Base-by-base conservation (phyloP, 2,113 vertebrate genomes). In the Aphelocoma coerulescens region DNA sequence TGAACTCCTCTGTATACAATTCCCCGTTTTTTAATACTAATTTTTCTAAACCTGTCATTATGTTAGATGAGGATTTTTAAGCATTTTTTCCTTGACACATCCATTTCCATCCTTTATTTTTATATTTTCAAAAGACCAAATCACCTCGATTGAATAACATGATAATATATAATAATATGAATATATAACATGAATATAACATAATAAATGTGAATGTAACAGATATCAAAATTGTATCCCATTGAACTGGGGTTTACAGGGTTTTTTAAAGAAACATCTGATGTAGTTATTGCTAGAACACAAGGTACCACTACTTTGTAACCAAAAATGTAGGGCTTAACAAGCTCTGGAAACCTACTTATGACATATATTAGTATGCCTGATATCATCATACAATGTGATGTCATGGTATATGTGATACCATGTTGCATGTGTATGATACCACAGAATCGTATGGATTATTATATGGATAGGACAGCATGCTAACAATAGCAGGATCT, bases 231-330 rank as follows among this genome's bases (percentile, higher is more conserved):
- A 91, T 5, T 35, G 4, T 49, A 44, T 83, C 67, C 10, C 28
- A 17, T 3, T 74, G 51, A 51, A 46, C 23, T 44, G 9, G 7
- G 6, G 1, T 41, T 91, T 84, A 62, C 14, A 11, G 23, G 32
- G 43, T 21, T 48, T 39, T 58, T 67, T 48, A 0, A 6, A 49
- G 7, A 59, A 41, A 43, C 1, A 5, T 72, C 12, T 33, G 10
- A 7, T 24, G 4, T 28, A 63, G 11, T 59, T 75, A 33, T 35
- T 62, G 15, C 7, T 51, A 55, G 49, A 79, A 79, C 30, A 65
- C 10, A 65, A 75, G 85, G 91, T 41, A 9, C 6, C 8, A 17
- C 72, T 86, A 49, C 3, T 65, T 74, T 32, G 7, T 57, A 85
- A 85, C 18, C 77, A 82, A 88, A 59, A 44, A 28, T 7, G 7